Conservation (phyloP, 2,888 invertebrate species). For the Chloroclysta siterata region DNA sequence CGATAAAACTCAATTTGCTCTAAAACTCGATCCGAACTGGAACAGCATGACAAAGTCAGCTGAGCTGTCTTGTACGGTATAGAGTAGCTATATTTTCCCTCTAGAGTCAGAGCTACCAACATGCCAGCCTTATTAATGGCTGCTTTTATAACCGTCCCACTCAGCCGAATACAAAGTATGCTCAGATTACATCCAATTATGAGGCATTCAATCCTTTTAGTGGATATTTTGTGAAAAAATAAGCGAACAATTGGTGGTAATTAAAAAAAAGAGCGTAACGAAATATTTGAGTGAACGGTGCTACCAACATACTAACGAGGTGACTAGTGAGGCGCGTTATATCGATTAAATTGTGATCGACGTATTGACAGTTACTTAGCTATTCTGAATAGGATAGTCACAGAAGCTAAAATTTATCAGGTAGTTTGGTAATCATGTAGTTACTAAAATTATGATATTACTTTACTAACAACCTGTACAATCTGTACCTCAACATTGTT, state of each 20-base stretch:
- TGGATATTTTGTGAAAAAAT: constrained; percentile 71
- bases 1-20: not conserved
- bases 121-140: constrained; percentile 63
- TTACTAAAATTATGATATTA: no score
- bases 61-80: constrained; percentile 15
- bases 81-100: constrained; percentile 32
- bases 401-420: not conserved
- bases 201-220: constrained; percentile 80
- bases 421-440: no score
- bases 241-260: constrained; percentile 76
- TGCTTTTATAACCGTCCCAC: constrained; percentile 71
- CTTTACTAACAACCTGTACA: no score
- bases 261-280: constrained; percentile 78
- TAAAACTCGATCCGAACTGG: not conserved
- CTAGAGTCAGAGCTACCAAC: constrained; percentile 52
- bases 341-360: constrained; percentile 23
- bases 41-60: not conserved
- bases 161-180: constrained; percentile 74
- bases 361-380: constrained; percentile 22
- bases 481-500: no score
- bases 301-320: constrained; percentile 74
- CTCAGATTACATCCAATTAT: constrained; percentile 84
- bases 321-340: constrained; percentile 61
- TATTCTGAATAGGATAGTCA: constrained; percentile 3
- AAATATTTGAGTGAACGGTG: constrained; percentile 61